These are phyloP conservation scores for Acanthosoma haemorrhoidale DNA, from an alignment of 2,888 invertebrate genomes.

Conservation along the genomic window DNA sequence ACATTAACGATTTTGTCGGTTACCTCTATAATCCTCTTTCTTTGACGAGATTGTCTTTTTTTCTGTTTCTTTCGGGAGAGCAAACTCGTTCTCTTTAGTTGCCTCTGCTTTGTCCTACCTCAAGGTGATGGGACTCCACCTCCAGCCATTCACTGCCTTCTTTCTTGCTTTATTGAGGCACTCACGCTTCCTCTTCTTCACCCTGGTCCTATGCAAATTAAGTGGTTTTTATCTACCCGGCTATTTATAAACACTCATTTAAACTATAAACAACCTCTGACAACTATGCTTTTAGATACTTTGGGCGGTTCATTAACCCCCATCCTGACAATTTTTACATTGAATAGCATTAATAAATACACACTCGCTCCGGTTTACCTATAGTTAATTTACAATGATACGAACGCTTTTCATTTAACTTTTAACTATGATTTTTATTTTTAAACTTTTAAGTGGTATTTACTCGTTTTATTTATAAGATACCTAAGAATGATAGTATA, in stretches of 20 bases:
- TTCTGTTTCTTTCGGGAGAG: not conserved
- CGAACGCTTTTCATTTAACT: too few species aligned
- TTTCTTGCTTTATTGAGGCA: not conserved
- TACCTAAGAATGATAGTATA: too few species aligned
- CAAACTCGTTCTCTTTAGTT: not conserved
- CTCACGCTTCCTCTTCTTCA: not conserved
- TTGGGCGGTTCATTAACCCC: too few species aligned
- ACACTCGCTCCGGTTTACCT: too few species aligned
- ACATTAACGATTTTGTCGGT: slow-evolving; percentile 12
- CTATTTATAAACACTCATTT: not conserved
- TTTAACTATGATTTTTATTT: too few species aligned
- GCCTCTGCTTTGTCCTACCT: not conserved
- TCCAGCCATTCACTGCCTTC: not conserved
- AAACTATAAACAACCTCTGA: not conserved
- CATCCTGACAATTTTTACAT: too few species aligned
- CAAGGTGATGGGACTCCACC: not conserved
- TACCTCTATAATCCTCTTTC: slow-evolving; percentile 9
- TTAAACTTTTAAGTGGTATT: too few species aligned
- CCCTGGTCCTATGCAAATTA: not conserved
- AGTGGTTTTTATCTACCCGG: not conserved
- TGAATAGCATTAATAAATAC: too few species aligned
- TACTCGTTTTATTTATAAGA: too few species aligned
- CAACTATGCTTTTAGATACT: too few species aligned
- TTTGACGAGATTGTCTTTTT: not conserved
- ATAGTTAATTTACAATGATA: too few species aligned